phyloP scores from a whole-genome alignment of 1,140 invertebrate genomes.

The Gryon sp. region DNA sequence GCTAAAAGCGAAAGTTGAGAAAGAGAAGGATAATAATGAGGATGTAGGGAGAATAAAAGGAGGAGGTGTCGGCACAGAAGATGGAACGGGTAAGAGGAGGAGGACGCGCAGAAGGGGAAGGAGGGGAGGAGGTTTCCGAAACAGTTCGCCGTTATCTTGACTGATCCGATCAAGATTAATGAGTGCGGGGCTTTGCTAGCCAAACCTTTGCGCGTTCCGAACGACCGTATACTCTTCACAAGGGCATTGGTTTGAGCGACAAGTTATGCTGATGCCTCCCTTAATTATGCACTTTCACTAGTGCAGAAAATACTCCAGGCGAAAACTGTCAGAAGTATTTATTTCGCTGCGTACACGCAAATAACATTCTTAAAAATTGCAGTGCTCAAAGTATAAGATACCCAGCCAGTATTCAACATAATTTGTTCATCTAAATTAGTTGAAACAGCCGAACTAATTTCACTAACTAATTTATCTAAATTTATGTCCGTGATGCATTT shows the following conservation, averaged over 20 bases:
- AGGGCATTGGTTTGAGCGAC: slow-evolving; percentile 71
- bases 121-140: slow-evolving; percentile 72
- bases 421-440: too few relatives aligned
- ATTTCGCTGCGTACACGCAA: slow-evolving; percentile 24
- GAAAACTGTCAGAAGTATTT: slow-evolving; percentile 52
- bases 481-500: too few relatives aligned
- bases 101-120: too few relatives aligned
- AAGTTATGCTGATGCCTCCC: slow-evolving; percentile 71
- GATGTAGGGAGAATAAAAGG: slow-evolving; percentile 56
- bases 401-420: too few relatives aligned
- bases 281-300: slow-evolving; percentile 69
- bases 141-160: slow-evolving; percentile 78
- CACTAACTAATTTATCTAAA: too few relatives aligned
- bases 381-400: too few relatives aligned
- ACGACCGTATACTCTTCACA: slow-evolving; percentile 67
- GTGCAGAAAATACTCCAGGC: slow-evolving; percentile 57
- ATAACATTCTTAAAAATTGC: slow-evolving; percentile 31
- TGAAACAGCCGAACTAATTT: too few relatives aligned
- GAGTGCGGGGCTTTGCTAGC: slow-evolving; percentile 75
- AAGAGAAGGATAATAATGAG: slow-evolving; percentile 64
- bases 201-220: slow-evolving; percentile 72
- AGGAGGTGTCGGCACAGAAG: slow-evolving; percentile 44
- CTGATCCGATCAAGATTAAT: slow-evolving; percentile 79
- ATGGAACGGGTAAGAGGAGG: slow-evolving; percentile 7
- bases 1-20: slow-evolving; percentile 61